phyloP scores from a whole-genome alignment of 2,797 vertebrate genomes.

The Todus mexicanus region DNA sequence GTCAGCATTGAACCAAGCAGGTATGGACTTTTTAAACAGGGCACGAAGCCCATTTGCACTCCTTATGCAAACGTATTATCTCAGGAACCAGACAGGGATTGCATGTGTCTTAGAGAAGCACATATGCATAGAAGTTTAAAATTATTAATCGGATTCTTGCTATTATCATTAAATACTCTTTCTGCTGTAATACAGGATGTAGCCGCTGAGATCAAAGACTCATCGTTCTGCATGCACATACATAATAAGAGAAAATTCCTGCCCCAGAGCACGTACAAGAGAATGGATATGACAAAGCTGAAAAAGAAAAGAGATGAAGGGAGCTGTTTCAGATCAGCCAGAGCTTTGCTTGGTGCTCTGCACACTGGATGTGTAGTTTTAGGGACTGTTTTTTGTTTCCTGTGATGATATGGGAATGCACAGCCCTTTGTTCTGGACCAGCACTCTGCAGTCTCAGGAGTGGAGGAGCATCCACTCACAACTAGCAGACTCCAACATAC shows the following conservation, averaged over 20 bases:
- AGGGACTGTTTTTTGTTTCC: background rate
- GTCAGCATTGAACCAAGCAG: background rate
- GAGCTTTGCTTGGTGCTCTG: background rate
- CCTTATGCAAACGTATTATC: background rate
- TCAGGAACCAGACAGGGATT: background rate
- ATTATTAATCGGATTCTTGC: background rate
- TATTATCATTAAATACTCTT: background rate
- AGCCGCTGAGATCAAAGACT: conserved; percentile 24
- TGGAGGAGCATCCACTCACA: background rate
- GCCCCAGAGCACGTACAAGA: background rate
- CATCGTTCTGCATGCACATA: background rate
- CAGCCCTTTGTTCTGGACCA: background rate
- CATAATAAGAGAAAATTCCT: background rate
- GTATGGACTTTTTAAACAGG: background rate
- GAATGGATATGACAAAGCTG: background rate
- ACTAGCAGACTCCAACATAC: background rate
- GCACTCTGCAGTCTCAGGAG: background rate
- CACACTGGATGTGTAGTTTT: fast-evolving
- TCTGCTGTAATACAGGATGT: background rate
- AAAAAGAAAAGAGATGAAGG: background rate
- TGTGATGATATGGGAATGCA: background rate
- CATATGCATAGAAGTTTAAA: background rate
- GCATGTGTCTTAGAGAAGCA: background rate
- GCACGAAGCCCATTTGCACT: background rate
- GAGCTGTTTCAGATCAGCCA: background rate